phyloP scores from a whole-genome alignment of 2,113 vertebrate species.

The Hippoglossus stenolepis region DNA sequence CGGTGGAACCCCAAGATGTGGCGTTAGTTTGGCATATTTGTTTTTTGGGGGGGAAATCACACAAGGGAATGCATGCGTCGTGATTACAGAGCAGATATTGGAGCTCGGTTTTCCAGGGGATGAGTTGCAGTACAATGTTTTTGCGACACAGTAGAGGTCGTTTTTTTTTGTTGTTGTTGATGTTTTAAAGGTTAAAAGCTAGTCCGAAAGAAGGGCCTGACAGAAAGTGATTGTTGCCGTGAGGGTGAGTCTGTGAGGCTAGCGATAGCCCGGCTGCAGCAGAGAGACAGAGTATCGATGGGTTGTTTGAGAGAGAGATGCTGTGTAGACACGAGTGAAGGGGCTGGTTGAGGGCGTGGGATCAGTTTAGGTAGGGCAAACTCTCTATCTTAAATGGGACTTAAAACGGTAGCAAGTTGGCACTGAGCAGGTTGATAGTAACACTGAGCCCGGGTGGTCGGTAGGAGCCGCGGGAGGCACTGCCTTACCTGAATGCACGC shows the following conservation, averaged over 20 bases:
- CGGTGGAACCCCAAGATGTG: conserved; percentile 43
- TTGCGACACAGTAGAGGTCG: conserved; percentile 48
- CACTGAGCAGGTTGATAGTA: conserved; percentile 84
- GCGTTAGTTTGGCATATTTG: conserved; percentile 49
- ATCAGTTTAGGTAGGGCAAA: conserved; percentile 70
- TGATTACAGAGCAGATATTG: conserved; percentile 38
- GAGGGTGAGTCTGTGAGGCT: conserved; percentile 53
- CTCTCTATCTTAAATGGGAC: conserved; percentile 76
- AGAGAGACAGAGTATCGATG: conserved; percentile 50
- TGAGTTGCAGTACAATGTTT: conserved; percentile 51
- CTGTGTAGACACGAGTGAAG: conserved; percentile 61
- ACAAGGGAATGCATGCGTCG: conserved; percentile 32
- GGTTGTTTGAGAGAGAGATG: conserved; percentile 68
- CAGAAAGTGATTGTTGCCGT: conserved; percentile 71
- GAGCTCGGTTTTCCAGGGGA: conserved; percentile 46
- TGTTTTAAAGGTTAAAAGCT: conserved; percentile 54
- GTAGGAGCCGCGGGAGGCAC: conserved; percentile 29
- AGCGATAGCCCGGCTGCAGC: conserved; percentile 50
- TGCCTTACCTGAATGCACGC: conserved; percentile 56
- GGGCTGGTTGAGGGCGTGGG: conserved; percentile 65
- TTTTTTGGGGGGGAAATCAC: conserved; percentile 19
- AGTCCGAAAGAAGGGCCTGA: conserved; percentile 69
- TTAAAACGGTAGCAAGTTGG: conserved; percentile 81
- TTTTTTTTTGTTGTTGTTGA: background rate
- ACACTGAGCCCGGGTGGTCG: conserved; percentile 71